Evolutionary conservation across 92 coral and sea anemone genomes (phyloP), one percentile per base, ranked within the genome.

Genomic region (Plumapathes pennacea): DNA sequence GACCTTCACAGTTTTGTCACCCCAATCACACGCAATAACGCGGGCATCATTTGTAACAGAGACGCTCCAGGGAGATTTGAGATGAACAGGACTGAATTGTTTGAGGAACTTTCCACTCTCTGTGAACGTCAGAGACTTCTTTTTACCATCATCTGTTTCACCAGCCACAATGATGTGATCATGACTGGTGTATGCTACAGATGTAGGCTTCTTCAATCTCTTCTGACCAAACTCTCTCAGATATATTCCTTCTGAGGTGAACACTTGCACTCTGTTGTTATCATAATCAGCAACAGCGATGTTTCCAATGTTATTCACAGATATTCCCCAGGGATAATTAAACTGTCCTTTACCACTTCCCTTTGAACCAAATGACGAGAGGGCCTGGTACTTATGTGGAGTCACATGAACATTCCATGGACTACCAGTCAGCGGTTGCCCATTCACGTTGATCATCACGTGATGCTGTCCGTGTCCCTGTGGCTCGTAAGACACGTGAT

Each of bases 401-500:
- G 32, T 65, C 28, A 49, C 65, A 1, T 72, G 48, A 17, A 80
- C 25, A 26, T 25, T 46, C 42, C 51, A 62, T 0, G 80, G 80
- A 38, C 85, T 41, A 20, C 48, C 67, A 21, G 50, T 63, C 40
- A 79, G 45, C n/a, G 73, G 55, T 3, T 71, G 66, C 15, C 60
- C 74, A 28, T 79, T 79, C 13, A 79, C 44, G 3, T 23, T 4
- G 10, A 71, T 64, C n/a, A 25, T 25, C 14, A 79, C 57, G 23
- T 62, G 62, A 58, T 79, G 80, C 30, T 56, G 33, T 32, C 85
- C 85, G 18, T 46, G 26, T 5, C 54, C 15, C 4, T 41, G 42
- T 30, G 85, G 85, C 13, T 24, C 55, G 66, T 42, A 79, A 25
- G 32, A 70, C 11, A 70, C 67, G 38, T 21, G 17, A 38, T 63